Percentiles rank a stretch among this genome's conserved stretches.
Evolutionary conservation across 2,888 invertebrate species (phyloP).

Genomic region (Ischnus inquisitorius): DNA sequence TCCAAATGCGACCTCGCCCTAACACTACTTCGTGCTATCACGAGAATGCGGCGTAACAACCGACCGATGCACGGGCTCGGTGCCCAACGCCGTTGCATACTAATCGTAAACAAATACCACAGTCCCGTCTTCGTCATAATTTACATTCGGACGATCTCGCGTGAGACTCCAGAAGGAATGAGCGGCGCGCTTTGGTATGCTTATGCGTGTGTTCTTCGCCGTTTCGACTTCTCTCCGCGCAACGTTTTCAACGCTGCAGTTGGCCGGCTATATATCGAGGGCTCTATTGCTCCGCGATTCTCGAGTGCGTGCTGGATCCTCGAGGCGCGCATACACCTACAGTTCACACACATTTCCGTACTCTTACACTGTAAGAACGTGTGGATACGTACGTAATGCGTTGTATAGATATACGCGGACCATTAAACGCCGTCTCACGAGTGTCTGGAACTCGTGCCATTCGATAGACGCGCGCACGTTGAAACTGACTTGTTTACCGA

Average conservation of each 20-base stretch:
- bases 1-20: conserved; percentile 16
- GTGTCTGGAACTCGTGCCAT: conserved; percentile 39
- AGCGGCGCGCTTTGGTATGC: conserved; percentile 23
- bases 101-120: conserved; percentile 63
- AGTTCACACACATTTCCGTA: not conserved
- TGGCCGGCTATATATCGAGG: conserved; percentile 1
- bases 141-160: conserved; percentile 56
- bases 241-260: conserved; percentile 28
- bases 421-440: conserved; percentile 32
- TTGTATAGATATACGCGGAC: not conserved
- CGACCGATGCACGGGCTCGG: conserved; percentile 51
- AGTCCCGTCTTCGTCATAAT: conserved; percentile 50
- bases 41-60: conserved; percentile 37
- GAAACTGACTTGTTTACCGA: not conserved
- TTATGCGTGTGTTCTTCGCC: not conserved
- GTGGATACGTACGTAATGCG: not conserved
- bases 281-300: conserved; percentile 38
- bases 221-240: not conserved
- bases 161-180: conserved; percentile 13
- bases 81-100: conserved; percentile 61
- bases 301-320: conserved; percentile 34
- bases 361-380: not conserved
- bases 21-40: not conserved
- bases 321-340: conserved; percentile 12
- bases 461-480: not conserved